Conservation (phyloP, 2,888 invertebrate species). For the Dynastes hyllus region DNA sequence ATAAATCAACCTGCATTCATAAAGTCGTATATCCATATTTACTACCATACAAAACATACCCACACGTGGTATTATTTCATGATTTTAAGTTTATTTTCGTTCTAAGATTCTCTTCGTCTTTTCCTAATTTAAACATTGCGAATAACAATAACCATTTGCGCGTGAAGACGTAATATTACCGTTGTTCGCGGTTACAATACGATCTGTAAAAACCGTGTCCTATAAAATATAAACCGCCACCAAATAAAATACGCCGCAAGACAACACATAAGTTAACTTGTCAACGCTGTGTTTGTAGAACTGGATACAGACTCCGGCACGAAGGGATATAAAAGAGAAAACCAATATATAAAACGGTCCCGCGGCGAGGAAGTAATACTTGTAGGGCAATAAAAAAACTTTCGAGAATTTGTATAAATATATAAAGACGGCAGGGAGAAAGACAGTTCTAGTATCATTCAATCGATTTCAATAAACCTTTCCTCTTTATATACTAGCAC, state of each 20-base stretch:
- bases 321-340: conserved; percentile 15
- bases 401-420: conserved; percentile 26
- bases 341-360: conserved; percentile 9
- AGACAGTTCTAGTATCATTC: conserved; percentile 56
- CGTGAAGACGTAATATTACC: neutral
- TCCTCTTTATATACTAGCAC: conserved; percentile 62
- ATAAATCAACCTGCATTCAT: too few species aligned
- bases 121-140: too few species aligned
- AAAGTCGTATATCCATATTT: too few species aligned
- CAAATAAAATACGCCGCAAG: conserved; percentile 11
- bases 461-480: conserved; percentile 50
- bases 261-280: conserved; percentile 23
- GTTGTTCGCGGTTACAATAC: neutral
- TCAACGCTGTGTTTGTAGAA: conserved; percentile 20
- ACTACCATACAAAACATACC: too few species aligned
- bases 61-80: too few species aligned
- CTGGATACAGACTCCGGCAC: conserved; percentile 12
- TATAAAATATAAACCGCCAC: conserved; percentile 22
- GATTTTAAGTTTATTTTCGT: too few species aligned
- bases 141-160: too few species aligned
- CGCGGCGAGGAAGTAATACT: conserved; percentile 22
- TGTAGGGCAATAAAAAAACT: conserved; percentile 19
- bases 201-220: conserved; percentile 1
- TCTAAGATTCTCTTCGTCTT: too few species aligned
- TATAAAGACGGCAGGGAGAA: conserved; percentile 45